Evolutionary conservation across 2,888 invertebrate genomes (phyloP), one percentile per base, ranked within the genome.

Genomic region (Apeira syringaria): DNA sequence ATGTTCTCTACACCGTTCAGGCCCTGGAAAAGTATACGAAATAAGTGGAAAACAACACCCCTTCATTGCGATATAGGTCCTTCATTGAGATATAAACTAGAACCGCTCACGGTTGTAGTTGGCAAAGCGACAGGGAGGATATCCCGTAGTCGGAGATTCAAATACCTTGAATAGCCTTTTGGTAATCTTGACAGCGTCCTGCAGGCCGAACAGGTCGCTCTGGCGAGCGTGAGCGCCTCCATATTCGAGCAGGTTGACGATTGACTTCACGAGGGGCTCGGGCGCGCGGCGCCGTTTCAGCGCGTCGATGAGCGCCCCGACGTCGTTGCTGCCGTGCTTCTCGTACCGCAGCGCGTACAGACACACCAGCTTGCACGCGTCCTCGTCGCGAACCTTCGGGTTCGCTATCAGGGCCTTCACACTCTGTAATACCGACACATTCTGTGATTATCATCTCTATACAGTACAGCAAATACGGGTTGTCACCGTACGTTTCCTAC

Each of bases 1-100:
- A 99, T 97, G 83, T 99, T 99, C 76, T 99, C 99, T 0, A 99
- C 99, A 1, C 99, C 99, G 84, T 95, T 96, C 10, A 98, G 87
- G 9, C 96, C 97, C 91, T 93, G 68, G 0, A 59, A 62, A 38
- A 1, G n/a, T n/a, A n/a, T n/a, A n/a, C n/a, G n/a, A n/a, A n/a
- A n/a, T n/a, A n/a, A n/a, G n/a, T n/a, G n/a, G n/a, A n/a, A n/a
- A n/a, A n/a, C n/a, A n/a, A n/a, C n/a, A n/a, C n/a, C n/a, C n/a
- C n/a, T n/a, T n/a, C n/a, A n/a, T n/a, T n/a, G n/a, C n/a, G n/a
- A n/a, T n/a, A n/a, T n/a, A n/a, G n/a, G n/a, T n/a, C n/a, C n/a
- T n/a, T n/a, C n/a, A n/a, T n/a, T n/a, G n/a, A n/a, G n/a, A n/a
- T n/a, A n/a, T n/a, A n/a, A n/a, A n/a, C n/a, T n/a, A n/a, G n/a